phyloP scores from a whole-genome alignment of 2,113 vertebrate species.

The Bombycilla garrulus region DNA sequence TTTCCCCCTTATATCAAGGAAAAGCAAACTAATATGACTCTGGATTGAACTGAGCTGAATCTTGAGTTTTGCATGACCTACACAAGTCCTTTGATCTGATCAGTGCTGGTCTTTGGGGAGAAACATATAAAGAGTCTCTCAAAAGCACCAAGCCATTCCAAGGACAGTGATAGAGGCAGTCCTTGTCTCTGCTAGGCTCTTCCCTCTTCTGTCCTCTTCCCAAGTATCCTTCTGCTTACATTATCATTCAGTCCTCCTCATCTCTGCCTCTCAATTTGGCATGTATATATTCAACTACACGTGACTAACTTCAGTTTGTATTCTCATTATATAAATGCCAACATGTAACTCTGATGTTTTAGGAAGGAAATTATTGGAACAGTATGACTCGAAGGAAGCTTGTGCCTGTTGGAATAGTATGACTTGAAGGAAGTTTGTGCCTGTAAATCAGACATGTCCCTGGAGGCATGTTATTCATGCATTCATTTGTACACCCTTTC shows the following conservation, averaged over 20 bases:
- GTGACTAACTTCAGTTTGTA: neutral
- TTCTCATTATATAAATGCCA: neutral
- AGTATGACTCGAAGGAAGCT: neutral
- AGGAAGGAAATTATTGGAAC: neutral
- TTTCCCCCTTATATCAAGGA: neutral
- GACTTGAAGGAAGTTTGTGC: neutral
- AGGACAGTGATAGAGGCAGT: neutral
- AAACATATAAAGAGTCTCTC: neutral
- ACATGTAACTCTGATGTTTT: neutral
- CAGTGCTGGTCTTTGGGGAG: neutral
- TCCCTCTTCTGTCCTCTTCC: neutral
- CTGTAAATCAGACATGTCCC: neutral
- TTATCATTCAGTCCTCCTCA: neutral
- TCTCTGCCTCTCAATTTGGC: neutral
- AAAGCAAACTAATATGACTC: neutral
- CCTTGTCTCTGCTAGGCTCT: neutral
- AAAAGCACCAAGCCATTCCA: accelerated
- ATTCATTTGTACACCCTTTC: neutral
- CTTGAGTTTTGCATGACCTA: neutral
- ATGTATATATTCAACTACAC: neutral
- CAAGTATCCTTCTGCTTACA: neutral
- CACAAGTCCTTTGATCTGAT: neutral
- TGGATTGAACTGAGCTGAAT: neutral
- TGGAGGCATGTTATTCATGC: neutral
- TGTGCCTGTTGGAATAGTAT: neutral